Base-by-base conservation (phyloP, 2,888 invertebrate genomes). In the Netelia inedita region DNA sequence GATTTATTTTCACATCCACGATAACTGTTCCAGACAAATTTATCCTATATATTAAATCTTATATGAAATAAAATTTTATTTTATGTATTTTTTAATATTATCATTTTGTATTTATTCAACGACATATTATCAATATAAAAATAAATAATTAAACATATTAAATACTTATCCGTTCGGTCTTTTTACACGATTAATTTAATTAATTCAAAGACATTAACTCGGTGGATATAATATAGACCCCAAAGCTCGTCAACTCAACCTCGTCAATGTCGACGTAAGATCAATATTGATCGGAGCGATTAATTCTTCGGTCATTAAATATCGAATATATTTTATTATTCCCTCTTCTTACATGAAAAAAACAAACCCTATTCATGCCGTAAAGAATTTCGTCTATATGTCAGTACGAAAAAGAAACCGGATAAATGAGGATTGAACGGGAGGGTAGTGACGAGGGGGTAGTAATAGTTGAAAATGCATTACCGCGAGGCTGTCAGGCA, bases 401-500 rank as follows among this genome's bases (percentile, higher is more conserved):
- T 72, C 57, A 69, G 50, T 19, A 46, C 21, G 65, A 75, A 78
- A 81, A 50, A 73, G 19, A 74, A 65, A 69, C 50, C 68, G 55
- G 78, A 78, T 78, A 63, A 78, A 75, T 81, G 55, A 21, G 76
- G 21, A 74, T 50, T 59, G 23, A 66, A 50, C 43, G 65, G 59
- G 23, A 53, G n/a, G 46, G 63, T 71, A 28, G 73, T 66, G 35
- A 21, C 79, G 41, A 59, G 71, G 50, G 68, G 59, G 59, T 50
- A 66, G 59, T 10, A 80, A 82, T 86, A 79, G 88, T 88, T 91
- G 91, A 92, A 92, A 93, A 92, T 93, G 92, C 93, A 93, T 93
- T 93, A 93, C 89, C 90, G 57, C 78, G 78, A 78, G 75, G 46
- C 83, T 69, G 89, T 89, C 88, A 83, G 87, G 86, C 87, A 88